Evolutionary conservation across 2,797 vertebrate species (phyloP).

Genomic region (Enoplosus armatus): DNA sequence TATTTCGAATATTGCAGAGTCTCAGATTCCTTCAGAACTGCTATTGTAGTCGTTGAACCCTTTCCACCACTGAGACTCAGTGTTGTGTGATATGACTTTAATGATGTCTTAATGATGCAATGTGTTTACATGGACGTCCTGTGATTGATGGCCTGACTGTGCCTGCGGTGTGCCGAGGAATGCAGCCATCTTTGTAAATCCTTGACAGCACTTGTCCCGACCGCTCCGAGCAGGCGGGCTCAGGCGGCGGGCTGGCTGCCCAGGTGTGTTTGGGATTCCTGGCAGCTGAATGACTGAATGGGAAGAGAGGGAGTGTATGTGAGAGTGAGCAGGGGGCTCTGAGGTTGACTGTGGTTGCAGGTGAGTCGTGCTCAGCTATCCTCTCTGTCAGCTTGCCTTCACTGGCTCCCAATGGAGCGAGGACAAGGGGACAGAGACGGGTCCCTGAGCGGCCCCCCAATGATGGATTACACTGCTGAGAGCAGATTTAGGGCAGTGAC

Average conservation of each 20-base stretch:
- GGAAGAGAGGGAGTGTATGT: slow-evolving; percentile 1
- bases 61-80: background rate
- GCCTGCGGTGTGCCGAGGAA: slow-evolving; percentile 54
- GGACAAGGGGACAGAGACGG: slow-evolving; percentile 77
- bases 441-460: slow-evolving; percentile 54
- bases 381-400: slow-evolving; percentile 81
- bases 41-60: slow-evolving; percentile 16
- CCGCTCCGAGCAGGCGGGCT: slow-evolving; percentile 49
- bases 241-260: slow-evolving; percentile 31
- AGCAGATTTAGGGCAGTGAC: slow-evolving; percentile 59
- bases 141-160: slow-evolving; percentile 34
- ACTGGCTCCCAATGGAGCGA: slow-evolving; percentile 86
- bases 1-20: too few species aligned
- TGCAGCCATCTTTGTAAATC: slow-evolving; percentile 58
- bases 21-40: too few species aligned
- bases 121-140: slow-evolving; percentile 37
- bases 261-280: slow-evolving; percentile 81
- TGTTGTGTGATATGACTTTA: slow-evolving; percentile 39
- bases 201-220: slow-evolving; percentile 65
- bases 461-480: slow-evolving; percentile 86
- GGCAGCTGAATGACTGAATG: slow-evolving; percentile 56
- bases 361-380: slow-evolving; percentile 67
- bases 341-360: slow-evolving; percentile 45
- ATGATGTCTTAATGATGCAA: slow-evolving; percentile 63
- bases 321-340: background rate